Evolutionary conservation across 2,888 invertebrate genomes (phyloP), one percentile per base, ranked within the genome.

Genomic region (Gandaritis pyraliata): DNA sequence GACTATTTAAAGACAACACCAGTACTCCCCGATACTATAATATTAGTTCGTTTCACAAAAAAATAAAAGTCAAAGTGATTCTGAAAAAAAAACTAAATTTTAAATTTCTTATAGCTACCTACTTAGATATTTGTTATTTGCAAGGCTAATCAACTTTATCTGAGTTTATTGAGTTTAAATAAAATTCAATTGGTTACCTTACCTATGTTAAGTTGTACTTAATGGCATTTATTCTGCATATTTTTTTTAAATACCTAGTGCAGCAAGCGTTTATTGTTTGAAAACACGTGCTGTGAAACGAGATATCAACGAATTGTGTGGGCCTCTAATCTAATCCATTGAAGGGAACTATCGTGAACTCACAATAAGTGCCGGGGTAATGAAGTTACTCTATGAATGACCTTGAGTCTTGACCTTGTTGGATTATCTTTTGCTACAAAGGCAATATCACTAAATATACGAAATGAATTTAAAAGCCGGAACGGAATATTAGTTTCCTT

Each of bases 351-450:
- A 41, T 63, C 53, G 59, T 48, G 51, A 50, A 56, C 5, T 18
- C 11, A 45, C 33, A 45, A 10, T 11, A 52, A 53, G 43, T 30
- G 13, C n/a, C 33, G 49, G 45, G 50, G 61, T 60, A 65, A 49
- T 66, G 61, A 55, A 64, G 53, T 45, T 33, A 51, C 33, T 47
- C 48, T 52, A 56, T 64, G 63, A 51, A 59, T 69, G 73, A 72
- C 74, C 71, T 73, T 75, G 66, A 56, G 50, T 41, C 47, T 43
- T 53, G 71, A 73, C 74, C 72, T 72, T 72, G 66, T 38, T 46
- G 16, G 13, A 39, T 58, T 36, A 58, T 63, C 46, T 30, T 52
- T 43, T 59, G 23, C 29, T 30, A 41, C 60, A 58, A 61, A 52
- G 59, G 62, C 45, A 41, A 43, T 33, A 54, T 36, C 36, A 18